Base-by-base conservation (phyloP, 2,888 invertebrate genomes). In the Galerucella pusilla region DNA sequence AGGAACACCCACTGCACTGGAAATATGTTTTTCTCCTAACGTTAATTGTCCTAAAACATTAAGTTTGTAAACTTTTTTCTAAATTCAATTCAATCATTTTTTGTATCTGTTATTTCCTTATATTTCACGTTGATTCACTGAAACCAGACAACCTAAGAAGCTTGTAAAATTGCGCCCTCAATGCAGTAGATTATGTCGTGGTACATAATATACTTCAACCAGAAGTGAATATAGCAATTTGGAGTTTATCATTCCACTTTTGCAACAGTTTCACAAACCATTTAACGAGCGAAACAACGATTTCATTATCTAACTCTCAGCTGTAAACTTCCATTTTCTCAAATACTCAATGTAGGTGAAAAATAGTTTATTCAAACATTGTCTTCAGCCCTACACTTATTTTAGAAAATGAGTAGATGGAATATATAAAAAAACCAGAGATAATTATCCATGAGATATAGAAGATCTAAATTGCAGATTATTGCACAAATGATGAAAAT, bases 301-400 rank as follows among this genome's bases (percentile, higher is more conserved):
- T 59, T 46, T 20, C 46, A 68, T 68, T 68, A 68, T 28, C 60
- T 28, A 14, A 9, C 20, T 2, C 68, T 59, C 35, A 28, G 45
- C 9, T 59, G 59, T 68, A 68, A 59, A 45, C 68, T 59, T 20
- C 71, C 35, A 16, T 71, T 63, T 64, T 57, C 71, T 25, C 64
- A 71, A 71, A 71, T 64, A 63, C 35, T 71, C 64, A 71, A 71
- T 42, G 57, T 20, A 12, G 54, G 64, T 16, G 64, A 57, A 57
- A 71, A 71, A 71, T 71, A 71, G 64, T 71, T 71, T 64, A 45
- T 61, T 45, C 42, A 42, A 69, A 46, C 35, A 16, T 71, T 69
- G 49, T 46, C 69, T 16, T 42, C 12, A 60, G 61, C 35, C 10
- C 20, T 20, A 7, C 10, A 49, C 3, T 49, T 0, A 14, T 49